Evolutionary conservation across 2,888 invertebrate species (phyloP).

Genomic region (Tridacna crocea): DNA sequence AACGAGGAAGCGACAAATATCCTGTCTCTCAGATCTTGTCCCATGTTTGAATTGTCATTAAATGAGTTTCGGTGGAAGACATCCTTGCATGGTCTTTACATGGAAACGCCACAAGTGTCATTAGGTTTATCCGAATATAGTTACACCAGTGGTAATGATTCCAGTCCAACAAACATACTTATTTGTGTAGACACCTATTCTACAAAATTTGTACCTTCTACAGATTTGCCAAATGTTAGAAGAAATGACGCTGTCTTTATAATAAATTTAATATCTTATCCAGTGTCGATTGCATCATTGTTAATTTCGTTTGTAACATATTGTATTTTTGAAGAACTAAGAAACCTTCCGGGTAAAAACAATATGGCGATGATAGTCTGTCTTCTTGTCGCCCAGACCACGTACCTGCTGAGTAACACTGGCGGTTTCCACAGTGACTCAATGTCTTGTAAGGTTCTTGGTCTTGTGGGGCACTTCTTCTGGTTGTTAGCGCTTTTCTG

Average conservation of each 20-base stretch:
- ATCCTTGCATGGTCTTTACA: not conserved
- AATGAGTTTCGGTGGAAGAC: not conserved
- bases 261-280: slow-evolving; percentile 21
- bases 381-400: slow-evolving; percentile 37
- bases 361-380: slow-evolving; percentile 37
- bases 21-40: not conserved
- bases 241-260: not conserved
- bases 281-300: slow-evolving; percentile 38
- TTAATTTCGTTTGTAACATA: slow-evolving; percentile 28
- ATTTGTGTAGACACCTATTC: slow-evolving; percentile 5
- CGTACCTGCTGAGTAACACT: slow-evolving; percentile 4
- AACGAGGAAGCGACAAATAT: too few relatives aligned
- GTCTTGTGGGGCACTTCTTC: slow-evolving; percentile 40
- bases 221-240: too few relatives aligned
- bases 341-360: slow-evolving; percentile 50
- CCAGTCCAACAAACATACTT: not conserved
- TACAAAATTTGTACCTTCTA: not conserved
- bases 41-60: not conserved
- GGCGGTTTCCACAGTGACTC: slow-evolving; percentile 21
- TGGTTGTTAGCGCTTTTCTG: slow-evolving; percentile 48
- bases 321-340: slow-evolving; percentile 28
- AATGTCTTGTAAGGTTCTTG: slow-evolving; percentile 30
- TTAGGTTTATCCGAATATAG: not conserved
- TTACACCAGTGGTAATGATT: not conserved
- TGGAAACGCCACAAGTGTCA: not conserved